phyloP scores from a whole-genome alignment of 23 tunicate genomes.

The Clavelina lepadiformis region DNA sequence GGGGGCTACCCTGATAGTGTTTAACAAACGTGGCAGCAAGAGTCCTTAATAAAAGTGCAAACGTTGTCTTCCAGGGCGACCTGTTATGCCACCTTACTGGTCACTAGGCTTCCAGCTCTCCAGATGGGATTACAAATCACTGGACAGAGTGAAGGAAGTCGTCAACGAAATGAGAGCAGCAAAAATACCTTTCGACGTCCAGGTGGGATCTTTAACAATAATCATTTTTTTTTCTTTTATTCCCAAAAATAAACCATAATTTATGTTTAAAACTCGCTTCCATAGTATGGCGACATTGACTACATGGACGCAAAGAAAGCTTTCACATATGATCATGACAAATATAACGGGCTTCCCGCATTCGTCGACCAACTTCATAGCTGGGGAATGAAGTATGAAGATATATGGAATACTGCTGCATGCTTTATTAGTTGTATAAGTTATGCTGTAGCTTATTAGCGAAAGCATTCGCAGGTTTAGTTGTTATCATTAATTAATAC shows the following conservation, averaged over 20 bases:
- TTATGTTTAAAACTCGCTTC: not conserved
- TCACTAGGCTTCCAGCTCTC: slow-evolving; percentile 92
- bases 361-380: slow-evolving; percentile 73
- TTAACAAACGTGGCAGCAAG: too few relatives aligned
- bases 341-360: slow-evolving; percentile 72
- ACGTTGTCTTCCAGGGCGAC: slow-evolving; percentile 36
- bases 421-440: too few relatives aligned
- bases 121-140: slow-evolving; percentile 82
- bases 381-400: slow-evolving; percentile 69
- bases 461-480: too few relatives aligned
- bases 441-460: too few relatives aligned
- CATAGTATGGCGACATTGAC: slow-evolving; percentile 96
- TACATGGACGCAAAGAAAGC: slow-evolving; percentile 86
- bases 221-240: not conserved
- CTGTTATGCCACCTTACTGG: slow-evolving; percentile 97
- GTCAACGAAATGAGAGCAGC: slow-evolving; percentile 91
- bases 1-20: too few relatives aligned
- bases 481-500: too few relatives aligned
- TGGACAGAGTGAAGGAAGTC: slow-evolving; percentile 78
- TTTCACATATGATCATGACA: slow-evolving; percentile 71
- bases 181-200: slow-evolving; percentile 87
- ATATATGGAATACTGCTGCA: too few relatives aligned
- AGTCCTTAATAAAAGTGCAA: too few relatives aligned
- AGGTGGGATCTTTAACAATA: slow-evolving; percentile 23
- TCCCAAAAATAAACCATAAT: not conserved